Percentiles rank a stretch among this genome's conserved stretches.
Conservation (phyloP, 2,888 invertebrate species). For the Globia sparganii region DNA sequence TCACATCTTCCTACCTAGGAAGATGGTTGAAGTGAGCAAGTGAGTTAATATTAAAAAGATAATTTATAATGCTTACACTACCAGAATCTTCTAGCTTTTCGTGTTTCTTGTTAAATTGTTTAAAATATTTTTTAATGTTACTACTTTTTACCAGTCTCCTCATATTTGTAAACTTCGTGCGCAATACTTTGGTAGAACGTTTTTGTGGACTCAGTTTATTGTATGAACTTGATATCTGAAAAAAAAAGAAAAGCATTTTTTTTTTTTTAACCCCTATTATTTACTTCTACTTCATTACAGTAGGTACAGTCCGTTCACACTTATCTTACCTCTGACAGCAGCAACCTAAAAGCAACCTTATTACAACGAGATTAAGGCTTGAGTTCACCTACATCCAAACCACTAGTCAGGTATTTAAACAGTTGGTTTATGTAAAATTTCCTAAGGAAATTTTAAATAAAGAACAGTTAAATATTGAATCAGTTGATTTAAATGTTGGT, state of each 20-base stretch:
- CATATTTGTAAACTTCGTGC: conserved; percentile 83
- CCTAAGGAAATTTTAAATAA: no score
- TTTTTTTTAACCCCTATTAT: neutral
- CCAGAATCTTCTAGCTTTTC: conserved; percentile 70
- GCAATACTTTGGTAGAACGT: conserved; percentile 77
- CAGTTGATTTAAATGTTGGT: no score
- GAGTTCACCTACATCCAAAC: no score
- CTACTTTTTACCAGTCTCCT: conserved; percentile 73
- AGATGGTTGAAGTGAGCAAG: neutral
- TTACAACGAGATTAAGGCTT: neutral
- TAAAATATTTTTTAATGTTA: conserved; percentile 69
- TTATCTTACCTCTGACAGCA: neutral
- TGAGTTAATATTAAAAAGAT: no score
- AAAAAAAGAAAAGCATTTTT: conserved; percentile 33
- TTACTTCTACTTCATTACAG: neutral
- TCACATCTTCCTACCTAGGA: no score
- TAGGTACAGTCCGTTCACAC: neutral
- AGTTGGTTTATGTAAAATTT: no score
- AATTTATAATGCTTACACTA: conserved; percentile 62
- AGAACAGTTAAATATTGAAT: no score
- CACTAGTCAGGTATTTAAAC: no score
- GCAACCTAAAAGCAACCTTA: neutral
- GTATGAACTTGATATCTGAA: conserved; percentile 80
- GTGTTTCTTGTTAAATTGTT: conserved; percentile 66
- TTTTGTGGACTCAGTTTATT: conserved; percentile 81